Evolutionary conservation across 2,888 invertebrate genomes (phyloP), one percentile per base, ranked within the genome.

Genomic region (Hirtodrosophila cameraria): DNA sequence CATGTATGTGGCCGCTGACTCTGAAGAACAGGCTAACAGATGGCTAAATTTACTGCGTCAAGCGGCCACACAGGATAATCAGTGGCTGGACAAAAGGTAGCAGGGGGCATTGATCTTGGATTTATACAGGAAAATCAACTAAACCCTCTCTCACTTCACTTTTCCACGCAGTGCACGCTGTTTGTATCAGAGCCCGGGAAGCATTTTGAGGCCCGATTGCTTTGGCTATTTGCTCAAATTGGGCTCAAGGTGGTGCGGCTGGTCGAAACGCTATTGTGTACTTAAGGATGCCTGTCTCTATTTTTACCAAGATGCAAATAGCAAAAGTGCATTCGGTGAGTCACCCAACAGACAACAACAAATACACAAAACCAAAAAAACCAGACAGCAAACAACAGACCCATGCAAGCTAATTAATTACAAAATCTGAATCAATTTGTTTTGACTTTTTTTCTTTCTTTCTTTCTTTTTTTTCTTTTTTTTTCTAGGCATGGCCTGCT

Each of bases 221-320:
- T 96, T 96, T 88, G 98, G 98, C n/a, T 96, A 96, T 90, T 93
- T 98, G 58, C 94, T 95, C 91, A 97, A 97, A 91, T 93, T 97
- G 69, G 95, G 95, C 45, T 95, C 94, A 60, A 95, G 95, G 83
- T 96, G 96, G 93, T 95, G 96, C 88, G 95, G 96, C 13, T 98
- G 98, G 97, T 95, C 95, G 63, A 94, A 96, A 86, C 93, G 97
- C 48, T 98, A 97, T 92, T 98, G 97, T 92, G 96, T 99, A 27
- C 93, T 98, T 38, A 98, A 98, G 90, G 97, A 98, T 90, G 98
- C 97, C 35, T 97, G 97, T 80, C 93, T 98, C 16, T 98, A 97
- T 92, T 97, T 98, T 91, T 98, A 97, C 91, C 95, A 95, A 76
- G 97, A 97, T 89, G 95, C 94, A 2, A 96, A 95, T 88, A 95